Base-by-base conservation (phyloP, 2,888 invertebrate genomes). In the Branchipolynoe longqiensis region DNA sequence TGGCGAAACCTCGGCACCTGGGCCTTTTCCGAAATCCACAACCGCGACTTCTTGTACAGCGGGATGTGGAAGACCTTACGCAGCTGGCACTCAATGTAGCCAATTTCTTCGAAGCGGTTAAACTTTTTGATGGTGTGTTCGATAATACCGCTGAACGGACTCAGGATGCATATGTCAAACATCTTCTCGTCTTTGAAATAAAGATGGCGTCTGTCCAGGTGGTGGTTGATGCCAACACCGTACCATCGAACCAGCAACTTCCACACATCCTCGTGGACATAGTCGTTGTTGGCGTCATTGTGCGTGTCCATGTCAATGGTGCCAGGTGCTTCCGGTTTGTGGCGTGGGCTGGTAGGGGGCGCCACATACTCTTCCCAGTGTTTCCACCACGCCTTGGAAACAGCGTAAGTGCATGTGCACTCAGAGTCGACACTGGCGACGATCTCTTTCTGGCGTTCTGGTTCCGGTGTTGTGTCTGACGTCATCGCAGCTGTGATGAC, bases 201-300 rank as follows among this genome's bases (percentile, higher is more conserved):
- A 4, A 87, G 78, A 33, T 89, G 90, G n/a, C 88, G 87, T 33
- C 91, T 81, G 74, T 88, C 88, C 0, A 90, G 85, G 36, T 87
- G 87, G 54, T 89, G 89, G 0, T 64, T 85, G 2, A 83, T 40
- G 14, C 86, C 85, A 2, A 90, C 41, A 1, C 90, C 90, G 86
- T 89, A 90, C 90, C 90, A 90, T 31, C 87, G 59, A 0, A 89
- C 83, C n/a, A 90, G 84, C 12, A 88, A 86, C 48, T 88, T 89
- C 91, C 90, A 91, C 31, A 87, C 87, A 25, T 89, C 87, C 85
- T 91, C 90, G 28, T 88, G 87, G 12, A 91, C 56, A 74, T 89
- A 91, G 6, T 87, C 87, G 58, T 91, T 91, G 40, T 90, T 87
- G 1, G 64, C 84, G 86, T 90, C 90, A 73, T 85, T 88, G 40